phyloP scores from a whole-genome alignment of 2,797 vertebrate genomes.

The Coendou prehensilis region DNA sequence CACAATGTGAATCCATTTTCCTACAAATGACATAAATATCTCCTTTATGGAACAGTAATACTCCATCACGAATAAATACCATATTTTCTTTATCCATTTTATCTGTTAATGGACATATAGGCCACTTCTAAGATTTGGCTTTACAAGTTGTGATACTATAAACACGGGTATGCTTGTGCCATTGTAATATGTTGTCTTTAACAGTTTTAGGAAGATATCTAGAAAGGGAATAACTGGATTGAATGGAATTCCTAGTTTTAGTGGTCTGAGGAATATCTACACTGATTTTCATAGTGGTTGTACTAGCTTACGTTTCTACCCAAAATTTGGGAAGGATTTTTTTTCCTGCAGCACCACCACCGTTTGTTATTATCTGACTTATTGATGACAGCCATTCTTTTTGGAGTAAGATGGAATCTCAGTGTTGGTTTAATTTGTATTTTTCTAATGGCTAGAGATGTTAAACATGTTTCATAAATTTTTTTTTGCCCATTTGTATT shows the following conservation, averaged over 20 bases:
- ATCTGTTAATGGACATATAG: background rate
- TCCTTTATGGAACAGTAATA: background rate
- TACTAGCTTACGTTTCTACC: background rate
- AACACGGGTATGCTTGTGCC: background rate
- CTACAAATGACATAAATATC: background rate
- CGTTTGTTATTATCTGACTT: background rate
- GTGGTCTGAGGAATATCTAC: background rate
- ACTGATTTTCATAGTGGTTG: background rate
- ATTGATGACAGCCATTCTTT: background rate
- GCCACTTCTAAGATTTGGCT: background rate
- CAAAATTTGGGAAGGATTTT: background rate
- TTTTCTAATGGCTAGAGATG: background rate
- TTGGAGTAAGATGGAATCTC: background rate
- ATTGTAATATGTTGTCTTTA: background rate
- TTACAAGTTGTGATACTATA: background rate
- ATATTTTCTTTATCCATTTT: background rate
- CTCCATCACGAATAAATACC: background rate
- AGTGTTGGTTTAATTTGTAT: background rate
- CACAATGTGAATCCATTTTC: background rate
- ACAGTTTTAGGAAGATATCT: background rate
- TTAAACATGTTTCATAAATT: background rate
- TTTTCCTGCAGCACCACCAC: background rate
- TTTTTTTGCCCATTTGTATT: background rate
- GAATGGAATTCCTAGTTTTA: background rate
- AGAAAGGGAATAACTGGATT: background rate